phyloP scores from a whole-genome alignment of 2,797 vertebrate genomes.

The Knipowitschia caucasica region DNA sequence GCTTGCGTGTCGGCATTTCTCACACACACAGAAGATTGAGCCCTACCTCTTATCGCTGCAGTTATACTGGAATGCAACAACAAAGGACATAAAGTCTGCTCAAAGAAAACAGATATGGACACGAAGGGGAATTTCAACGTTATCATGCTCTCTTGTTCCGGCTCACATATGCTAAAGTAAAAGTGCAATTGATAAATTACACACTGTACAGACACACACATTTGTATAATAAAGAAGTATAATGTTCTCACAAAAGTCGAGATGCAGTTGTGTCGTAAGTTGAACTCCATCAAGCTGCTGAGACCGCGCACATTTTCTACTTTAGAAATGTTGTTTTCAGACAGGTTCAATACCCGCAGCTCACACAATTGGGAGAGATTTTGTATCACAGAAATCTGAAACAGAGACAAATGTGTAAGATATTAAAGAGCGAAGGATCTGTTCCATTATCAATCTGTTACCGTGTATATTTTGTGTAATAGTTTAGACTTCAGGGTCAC shows the following conservation, averaged over 20 bases:
- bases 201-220: background rate
- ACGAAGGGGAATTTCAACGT: constrained; percentile 12
- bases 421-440: too few relatives aligned
- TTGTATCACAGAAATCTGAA: constrained; percentile 87
- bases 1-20: constrained; percentile 58
- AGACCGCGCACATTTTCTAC: constrained; percentile 88
- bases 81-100: constrained; percentile 24
- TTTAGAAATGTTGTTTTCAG: constrained; percentile 83
- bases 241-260: constrained; percentile 81
- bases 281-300: constrained; percentile 86
- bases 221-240: background rate
- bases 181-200: background rate
- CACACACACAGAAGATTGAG: constrained; percentile 41
- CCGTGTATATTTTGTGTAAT: too few relatives aligned
- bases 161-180: background rate
- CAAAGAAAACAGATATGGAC: constrained; percentile 29
- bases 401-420: constrained; percentile 16
- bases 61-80: constrained; percentile 30
- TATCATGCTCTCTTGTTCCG: constrained; percentile 14
- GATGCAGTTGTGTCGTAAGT: constrained; percentile 87
- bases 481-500: too few relatives aligned
- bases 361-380: constrained; percentile 84
- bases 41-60: constrained; percentile 42
- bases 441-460: too few relatives aligned
- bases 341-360: constrained; percentile 88